Percentiles rank a stretch among this genome's conserved stretches.
Evolutionary conservation across 2,113 vertebrate genomes (phyloP).

Genomic region (Haliaeetus leucogaster): DNA sequence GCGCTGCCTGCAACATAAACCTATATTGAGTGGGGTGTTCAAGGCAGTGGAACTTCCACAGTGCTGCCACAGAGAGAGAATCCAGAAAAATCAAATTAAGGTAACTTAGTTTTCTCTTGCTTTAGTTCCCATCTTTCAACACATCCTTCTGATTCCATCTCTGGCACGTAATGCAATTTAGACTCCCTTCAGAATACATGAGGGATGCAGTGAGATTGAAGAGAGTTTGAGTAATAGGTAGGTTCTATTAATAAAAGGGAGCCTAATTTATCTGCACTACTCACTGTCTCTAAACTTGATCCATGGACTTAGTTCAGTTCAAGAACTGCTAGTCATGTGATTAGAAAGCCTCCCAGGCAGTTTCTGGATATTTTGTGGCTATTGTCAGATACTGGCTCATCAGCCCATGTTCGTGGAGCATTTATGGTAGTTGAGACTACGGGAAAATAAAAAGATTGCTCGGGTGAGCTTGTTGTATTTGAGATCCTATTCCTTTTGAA

Average conservation of each 20-base stretch:
- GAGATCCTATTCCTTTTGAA: not conserved
- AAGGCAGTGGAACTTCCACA: not conserved
- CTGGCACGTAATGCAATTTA: not conserved
- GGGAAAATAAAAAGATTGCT: not conserved
- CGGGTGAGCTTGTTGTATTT: not conserved
- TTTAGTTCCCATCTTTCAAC: not conserved
- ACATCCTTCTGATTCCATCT: not conserved
- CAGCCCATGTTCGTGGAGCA: not conserved
- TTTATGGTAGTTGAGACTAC: not conserved
- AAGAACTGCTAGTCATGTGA: not conserved
- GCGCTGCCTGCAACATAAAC: not conserved
- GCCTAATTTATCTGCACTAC: not conserved
- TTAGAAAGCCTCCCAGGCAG: not conserved
- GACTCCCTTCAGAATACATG: not conserved
- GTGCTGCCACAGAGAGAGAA: not conserved
- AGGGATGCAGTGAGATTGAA: not conserved
- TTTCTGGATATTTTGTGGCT: not conserved
- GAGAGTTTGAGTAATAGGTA: slow-evolving; percentile 1
- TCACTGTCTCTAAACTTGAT: not conserved
- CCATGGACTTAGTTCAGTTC: not conserved
- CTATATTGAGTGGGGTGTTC: not conserved
- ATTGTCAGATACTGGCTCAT: not conserved
- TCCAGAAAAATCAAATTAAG: not conserved
- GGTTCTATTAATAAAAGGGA: slow-evolving; percentile 41
- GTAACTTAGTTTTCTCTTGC: not conserved